Evolutionary conservation across 2,113 vertebrate species (phyloP).

Genomic region (Eptatretus burgeri): DNA sequence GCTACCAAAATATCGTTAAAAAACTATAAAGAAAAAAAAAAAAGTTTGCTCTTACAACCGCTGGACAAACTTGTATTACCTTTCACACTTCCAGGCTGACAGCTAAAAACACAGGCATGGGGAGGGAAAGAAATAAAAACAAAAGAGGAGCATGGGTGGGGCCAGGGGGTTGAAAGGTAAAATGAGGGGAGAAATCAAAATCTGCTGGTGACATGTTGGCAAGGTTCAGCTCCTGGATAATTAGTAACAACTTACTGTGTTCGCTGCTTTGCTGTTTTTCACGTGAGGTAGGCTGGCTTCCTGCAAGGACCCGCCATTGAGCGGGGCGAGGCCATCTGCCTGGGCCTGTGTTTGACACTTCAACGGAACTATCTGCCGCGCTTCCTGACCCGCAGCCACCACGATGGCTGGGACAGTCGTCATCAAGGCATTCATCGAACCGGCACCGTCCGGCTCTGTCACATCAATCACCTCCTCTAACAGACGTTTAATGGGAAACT

Average conservation of each 20-base stretch:
- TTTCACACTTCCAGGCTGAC: no score
- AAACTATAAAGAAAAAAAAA: no score
- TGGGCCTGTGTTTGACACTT: constrained; percentile 4
- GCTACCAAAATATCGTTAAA: no score
- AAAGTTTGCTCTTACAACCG: no score
- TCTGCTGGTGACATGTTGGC: constrained; percentile 5
- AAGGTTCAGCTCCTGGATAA: background rate
- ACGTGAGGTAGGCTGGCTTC: constrained; percentile 5
- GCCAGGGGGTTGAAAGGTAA: no score
- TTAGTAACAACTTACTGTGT: constrained; percentile 1
- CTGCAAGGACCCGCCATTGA: background rate
- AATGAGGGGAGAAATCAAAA: background rate
- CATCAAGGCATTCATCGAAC: background rate
- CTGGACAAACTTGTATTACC: no score
- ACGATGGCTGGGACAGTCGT: background rate
- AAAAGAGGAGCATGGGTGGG: no score
- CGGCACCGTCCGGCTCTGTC: background rate
- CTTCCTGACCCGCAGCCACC: background rate
- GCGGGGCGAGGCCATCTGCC: constrained; percentile 3
- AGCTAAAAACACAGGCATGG: no score
- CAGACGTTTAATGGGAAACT: background rate
- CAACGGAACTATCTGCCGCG: constrained; percentile 1
- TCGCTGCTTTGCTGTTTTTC: constrained; percentile 5
- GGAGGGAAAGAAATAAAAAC: no score
- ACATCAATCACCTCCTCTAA: background rate